Evolutionary conservation across 2,113 vertebrate genomes (phyloP), one percentile per base, ranked within the genome.

Genomic region (Chinchilla lanigera): DNA sequence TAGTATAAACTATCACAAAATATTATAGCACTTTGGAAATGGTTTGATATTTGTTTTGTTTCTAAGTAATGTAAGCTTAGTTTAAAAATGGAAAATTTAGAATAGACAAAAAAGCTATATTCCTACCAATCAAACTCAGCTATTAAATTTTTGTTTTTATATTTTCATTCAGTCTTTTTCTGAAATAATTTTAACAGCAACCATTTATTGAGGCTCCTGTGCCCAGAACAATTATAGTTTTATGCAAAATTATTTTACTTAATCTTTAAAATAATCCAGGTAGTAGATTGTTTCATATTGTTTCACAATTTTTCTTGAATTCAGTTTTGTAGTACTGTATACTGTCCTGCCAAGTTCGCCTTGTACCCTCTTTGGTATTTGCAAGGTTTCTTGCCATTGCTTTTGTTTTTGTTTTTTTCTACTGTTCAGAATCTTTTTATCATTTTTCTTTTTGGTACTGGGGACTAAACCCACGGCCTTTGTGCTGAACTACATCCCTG

Each of bases 31-130:
- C 52, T 88, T 65, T 84, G 60, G 26, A 84, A 89, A 35, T 50
- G 89, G 41, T 54, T 56, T 81, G 78, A 54, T 35, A 81, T 93
- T 69, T 69, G 65, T 38, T 38, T 96, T 93, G 26, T 92, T 92
- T 87, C 69, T 93, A 26, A 65, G 58, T 67, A 88, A 83, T 83
- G 50, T 22, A 95, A 71, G 35, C 14, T 67, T 93, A 60, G 65
- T 89, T 89, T 84, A 33, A 44, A 71, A 86, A 92, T 65, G 44
- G 83, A 84, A 90, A 94, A 75, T 78, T 78, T 77, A 63, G 65
- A 75, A 63, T 41, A 63, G 35, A 50, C 44, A 33, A 77, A 50
- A 5, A 52, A 78, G 77, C 83, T 58, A 28, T 20, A 56, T 93
- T 78, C 14, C 22, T 83, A 65, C 65, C 81, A 82, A 38, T 50